phyloP scores from a whole-genome alignment of 2,113 vertebrate species.

The Chaetura pelagica region DNA sequence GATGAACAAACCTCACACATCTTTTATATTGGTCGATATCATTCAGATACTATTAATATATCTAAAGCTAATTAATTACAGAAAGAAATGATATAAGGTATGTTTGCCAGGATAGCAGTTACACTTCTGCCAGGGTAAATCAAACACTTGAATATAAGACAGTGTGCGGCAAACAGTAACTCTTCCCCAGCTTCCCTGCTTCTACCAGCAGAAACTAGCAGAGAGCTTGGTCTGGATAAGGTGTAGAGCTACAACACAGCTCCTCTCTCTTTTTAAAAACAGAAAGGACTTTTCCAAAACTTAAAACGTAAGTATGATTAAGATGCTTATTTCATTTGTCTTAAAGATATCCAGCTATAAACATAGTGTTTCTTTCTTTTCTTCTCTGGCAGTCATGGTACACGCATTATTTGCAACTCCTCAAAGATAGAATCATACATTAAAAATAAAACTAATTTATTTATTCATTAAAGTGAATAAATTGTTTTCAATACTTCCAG shows the following conservation, averaged over 20 bases:
- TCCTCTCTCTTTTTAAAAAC: not conserved
- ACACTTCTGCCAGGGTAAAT: not conserved
- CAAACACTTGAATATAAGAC: not conserved
- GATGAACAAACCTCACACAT: conserved; percentile 37
- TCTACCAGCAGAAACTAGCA: not conserved
- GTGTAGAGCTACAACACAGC: not conserved
- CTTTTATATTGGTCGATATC: conserved; percentile 13
- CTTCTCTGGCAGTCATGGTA: conserved; percentile 33
- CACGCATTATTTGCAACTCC: conserved; percentile 62
- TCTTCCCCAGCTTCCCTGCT: not conserved
- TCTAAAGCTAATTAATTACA: conserved; percentile 5
- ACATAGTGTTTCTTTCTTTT: not conserved
- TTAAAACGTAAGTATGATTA: not conserved
- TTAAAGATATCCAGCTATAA: conserved; percentile 50
- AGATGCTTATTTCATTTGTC: conserved; percentile 25
- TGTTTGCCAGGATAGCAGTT: conserved; percentile 17
- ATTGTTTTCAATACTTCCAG: conserved; percentile 76
- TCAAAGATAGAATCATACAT: conserved; percentile 78
- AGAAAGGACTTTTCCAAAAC: not conserved
- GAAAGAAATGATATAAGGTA: conserved; percentile 40
- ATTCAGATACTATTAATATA: conserved; percentile 16
- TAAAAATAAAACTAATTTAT: conserved; percentile 81
- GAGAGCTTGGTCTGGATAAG: not conserved
- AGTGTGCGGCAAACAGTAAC: not conserved
- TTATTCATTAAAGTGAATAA: conserved; percentile 81